Evolutionary conservation across 2,888 invertebrate genomes (phyloP).

Genomic region (Lysandra coridon): DNA sequence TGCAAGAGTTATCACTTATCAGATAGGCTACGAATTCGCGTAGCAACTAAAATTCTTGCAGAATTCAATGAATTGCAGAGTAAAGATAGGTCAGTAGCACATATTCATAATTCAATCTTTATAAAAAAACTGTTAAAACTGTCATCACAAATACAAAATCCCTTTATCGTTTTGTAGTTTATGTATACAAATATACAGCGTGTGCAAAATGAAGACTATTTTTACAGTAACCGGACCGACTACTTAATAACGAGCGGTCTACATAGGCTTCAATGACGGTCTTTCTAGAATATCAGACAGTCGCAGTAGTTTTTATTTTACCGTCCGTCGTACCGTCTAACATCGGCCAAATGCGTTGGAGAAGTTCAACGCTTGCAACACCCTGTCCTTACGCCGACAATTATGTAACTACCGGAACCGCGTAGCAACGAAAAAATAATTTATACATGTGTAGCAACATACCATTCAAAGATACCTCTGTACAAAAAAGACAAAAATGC

Average conservation of each 20-base stretch:
- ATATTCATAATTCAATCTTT: neutral
- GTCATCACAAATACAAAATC: too few relatives aligned
- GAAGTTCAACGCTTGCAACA: neutral
- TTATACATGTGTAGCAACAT: neutral
- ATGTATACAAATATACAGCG: too few relatives aligned
- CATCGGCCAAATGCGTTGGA: neutral
- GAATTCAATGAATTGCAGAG: neutral
- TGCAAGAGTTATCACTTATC: conserved; percentile 1
- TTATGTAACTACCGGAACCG: neutral
- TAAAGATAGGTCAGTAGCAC: neutral
- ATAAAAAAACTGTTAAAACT: too few relatives aligned
- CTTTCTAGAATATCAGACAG: too few relatives aligned
- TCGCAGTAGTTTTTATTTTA: neutral
- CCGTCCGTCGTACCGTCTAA: neutral
- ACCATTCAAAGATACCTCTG: neutral
- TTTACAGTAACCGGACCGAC: too few relatives aligned
- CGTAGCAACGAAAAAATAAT: neutral
- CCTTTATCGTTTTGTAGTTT: too few relatives aligned
- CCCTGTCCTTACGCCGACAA: neutral
- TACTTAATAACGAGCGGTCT: too few relatives aligned
- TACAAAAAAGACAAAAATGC: neutral
- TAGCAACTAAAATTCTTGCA: conserved; percentile 6
- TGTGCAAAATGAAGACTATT: too few relatives aligned
- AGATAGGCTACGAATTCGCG: neutral
- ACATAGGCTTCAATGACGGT: too few relatives aligned